Base-by-base conservation (phyloP, 2,113 vertebrate genomes). In the Barbus barbus region DNA sequence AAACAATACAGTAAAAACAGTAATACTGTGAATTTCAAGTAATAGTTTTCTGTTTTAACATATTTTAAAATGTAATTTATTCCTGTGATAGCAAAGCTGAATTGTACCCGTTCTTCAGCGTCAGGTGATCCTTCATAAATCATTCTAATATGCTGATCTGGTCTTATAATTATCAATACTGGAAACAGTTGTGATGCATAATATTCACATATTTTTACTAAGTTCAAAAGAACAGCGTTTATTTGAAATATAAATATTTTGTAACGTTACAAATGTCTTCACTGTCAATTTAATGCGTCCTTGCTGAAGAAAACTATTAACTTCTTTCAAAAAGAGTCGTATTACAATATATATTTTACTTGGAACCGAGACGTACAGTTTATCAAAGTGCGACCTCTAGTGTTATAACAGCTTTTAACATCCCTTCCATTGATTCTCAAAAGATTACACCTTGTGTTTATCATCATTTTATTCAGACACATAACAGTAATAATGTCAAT, bases 311-410 rank as follows among this genome's bases (percentile, higher is more conserved):
- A 11, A 69, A 22, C 3, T 33, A 31, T 33, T 7, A 0, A 28
- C 31, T 31, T 61, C 4, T 61, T 26, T 26, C 4, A 18, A 5
- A 22, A 22, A 18, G 0, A 28, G 31, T 31, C 26, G 2, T 1
- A 7, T 56, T 31, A 16, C 4, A 36, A 4, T 36, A 16, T 67
- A 2, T 36, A 20, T 31, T 33, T 33, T 9, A 9, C 31, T 11
- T 20, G 28, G 28, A 9, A 38, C 9, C 9, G n/a, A n/a, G n/a
- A n/a, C n/a, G n/a, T n/a, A n/a, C n/a, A 16, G 14, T 69, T 71
- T 65, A 48, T 12, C 1, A 73, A 65, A 74, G 31, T 13, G 44
- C 9, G 60, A 36, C 73, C 83, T 87, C 83, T 73, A 56, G 83
- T 82, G 79, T 83, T 65, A 9, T 9, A n/a, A 38, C 1, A 18